Evolutionary conservation across 2,888 invertebrate species (phyloP).

Genomic region (Tanaodytes sp.): DNA sequence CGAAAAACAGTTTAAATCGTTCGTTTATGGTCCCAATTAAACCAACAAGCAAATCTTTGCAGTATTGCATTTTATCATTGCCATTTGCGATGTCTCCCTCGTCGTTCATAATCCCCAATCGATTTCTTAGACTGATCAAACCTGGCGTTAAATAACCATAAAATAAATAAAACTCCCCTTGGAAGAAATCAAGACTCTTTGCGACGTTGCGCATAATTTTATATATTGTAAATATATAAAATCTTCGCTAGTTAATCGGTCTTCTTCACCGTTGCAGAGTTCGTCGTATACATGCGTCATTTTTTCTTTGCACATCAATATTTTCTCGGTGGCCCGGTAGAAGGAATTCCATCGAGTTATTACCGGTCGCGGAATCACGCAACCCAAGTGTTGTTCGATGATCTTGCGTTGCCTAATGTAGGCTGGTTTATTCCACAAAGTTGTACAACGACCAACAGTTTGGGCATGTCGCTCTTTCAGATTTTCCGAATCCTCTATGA

Average conservation of each 20-base stretch:
- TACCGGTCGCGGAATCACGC: background rate
- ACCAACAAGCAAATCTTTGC: background rate
- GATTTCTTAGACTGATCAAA: background rate
- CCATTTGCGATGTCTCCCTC: background rate
- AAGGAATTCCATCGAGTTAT: slow-evolving; percentile 15
- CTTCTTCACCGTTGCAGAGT: too few species aligned
- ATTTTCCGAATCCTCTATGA: too few species aligned
- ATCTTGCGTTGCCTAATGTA: background rate
- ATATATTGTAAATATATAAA: too few species aligned
- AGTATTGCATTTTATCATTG: background rate
- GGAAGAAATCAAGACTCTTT: background rate
- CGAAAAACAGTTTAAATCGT: background rate
- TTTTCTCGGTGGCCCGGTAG: too few species aligned
- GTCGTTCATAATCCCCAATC: too few species aligned
- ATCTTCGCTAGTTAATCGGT: too few species aligned
- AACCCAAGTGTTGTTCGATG: slow-evolving; percentile 1
- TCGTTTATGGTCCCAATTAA: background rate
- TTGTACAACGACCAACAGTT: too few species aligned
- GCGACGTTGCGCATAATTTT: too few species aligned
- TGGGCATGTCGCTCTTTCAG: too few species aligned
- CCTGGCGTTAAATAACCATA: background rate
- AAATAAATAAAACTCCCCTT: background rate
- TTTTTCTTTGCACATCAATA: too few species aligned
- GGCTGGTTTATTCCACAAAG: too few species aligned
- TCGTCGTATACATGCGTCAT: too few species aligned